Percentiles rank a stretch among this genome's conserved stretches.
phyloP scores from a whole-genome alignment of 2,888 invertebrate genomes.

The Chrysolina americana region DNA sequence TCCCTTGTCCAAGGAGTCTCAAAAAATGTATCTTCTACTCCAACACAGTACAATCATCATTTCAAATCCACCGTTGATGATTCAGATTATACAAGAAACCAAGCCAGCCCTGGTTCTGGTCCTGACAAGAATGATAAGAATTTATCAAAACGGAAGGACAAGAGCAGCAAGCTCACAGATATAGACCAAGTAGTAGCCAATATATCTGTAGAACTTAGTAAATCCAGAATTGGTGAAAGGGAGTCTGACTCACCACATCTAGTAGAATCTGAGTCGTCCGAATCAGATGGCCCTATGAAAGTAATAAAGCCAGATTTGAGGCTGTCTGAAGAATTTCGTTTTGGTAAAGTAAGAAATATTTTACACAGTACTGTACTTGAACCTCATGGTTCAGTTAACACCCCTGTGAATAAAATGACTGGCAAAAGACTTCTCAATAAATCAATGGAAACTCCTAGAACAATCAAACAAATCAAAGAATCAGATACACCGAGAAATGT shows the following conservation, averaged over 20 bases:
- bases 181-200: conserved; percentile 17
- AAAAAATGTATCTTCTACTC: background rate
- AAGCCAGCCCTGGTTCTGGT: no score
- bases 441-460: conserved; percentile 44
- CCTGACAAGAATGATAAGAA: background rate
- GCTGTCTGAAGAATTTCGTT: conserved; percentile 36
- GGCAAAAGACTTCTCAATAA: conserved; percentile 42
- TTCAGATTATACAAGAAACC: no score
- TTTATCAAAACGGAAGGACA: background rate
- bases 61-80: no score
- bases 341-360: conserved; percentile 30
- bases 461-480: conserved; percentile 20
- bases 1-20: background rate
- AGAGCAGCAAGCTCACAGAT: background rate
- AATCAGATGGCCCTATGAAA: background rate
- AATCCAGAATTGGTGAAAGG: conserved; percentile 21
- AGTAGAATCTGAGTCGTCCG: background rate
- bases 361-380: conserved; percentile 43
- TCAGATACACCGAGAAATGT: conserved; percentile 37
- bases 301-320: conserved; percentile 3
- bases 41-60: background rate
- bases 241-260: background rate
- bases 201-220: conserved; percentile 24
- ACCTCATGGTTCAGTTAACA: background rate
- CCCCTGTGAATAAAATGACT: conserved; percentile 29